phyloP scores from a whole-genome alignment of 1,140 invertebrate genomes.

The Pygmarrhopalites habei region DNA sequence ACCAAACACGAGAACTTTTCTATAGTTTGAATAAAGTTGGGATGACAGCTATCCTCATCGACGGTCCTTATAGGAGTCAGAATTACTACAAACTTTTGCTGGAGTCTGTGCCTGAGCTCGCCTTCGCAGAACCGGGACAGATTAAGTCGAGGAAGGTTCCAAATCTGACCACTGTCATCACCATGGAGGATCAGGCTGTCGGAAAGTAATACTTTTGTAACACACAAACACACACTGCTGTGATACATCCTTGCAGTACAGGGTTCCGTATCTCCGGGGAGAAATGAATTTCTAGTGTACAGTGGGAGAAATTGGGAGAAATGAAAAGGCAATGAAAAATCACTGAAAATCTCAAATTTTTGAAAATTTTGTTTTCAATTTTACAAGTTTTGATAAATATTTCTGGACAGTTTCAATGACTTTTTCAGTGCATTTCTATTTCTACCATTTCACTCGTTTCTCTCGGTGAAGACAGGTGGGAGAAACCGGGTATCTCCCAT shows the following conservation, averaged over 20 bases:
- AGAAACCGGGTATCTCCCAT: too few species aligned
- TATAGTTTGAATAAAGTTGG: constrained; percentile 72
- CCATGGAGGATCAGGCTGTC: constrained; percentile 15
- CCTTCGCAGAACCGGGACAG: constrained; percentile 19
- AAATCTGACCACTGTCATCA: constrained; percentile 23
- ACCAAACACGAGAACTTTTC: constrained; percentile 64
- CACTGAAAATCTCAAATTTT: background rate
- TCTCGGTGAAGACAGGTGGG: too few species aligned
- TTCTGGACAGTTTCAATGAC: too few species aligned
- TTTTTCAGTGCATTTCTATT: too few species aligned
- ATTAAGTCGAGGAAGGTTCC: constrained; percentile 16
- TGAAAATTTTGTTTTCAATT: background rate
- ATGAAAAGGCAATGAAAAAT: background rate
- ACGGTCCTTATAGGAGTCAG: constrained; percentile 57
- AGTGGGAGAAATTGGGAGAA: too few species aligned
- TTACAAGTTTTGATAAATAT: too few species aligned
- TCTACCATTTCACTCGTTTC: too few species aligned
- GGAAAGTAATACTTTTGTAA: constrained; percentile 19
- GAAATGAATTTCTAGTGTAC: too few species aligned
- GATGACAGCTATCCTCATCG: constrained; percentile 62
- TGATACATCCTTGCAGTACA: too few species aligned
- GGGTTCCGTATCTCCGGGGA: too few species aligned
- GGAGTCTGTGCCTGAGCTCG: constrained; percentile 42
- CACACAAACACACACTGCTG: too few species aligned
- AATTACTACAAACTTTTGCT: constrained; percentile 65